Evolutionary conservation across 2,113 vertebrate genomes (phyloP).

Genomic region (Orcinus orca): DNA sequence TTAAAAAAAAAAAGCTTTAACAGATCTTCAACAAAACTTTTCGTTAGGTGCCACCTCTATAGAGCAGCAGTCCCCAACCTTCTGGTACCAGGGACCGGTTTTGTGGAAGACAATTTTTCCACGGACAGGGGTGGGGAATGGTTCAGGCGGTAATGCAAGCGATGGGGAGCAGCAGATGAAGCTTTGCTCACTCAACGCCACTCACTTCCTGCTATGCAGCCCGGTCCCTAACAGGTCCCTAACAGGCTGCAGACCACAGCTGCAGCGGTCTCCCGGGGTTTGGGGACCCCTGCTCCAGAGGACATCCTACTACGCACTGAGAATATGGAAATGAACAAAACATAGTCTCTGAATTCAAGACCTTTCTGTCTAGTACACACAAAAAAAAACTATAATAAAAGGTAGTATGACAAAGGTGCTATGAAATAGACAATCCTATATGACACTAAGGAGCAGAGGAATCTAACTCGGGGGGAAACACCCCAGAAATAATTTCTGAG

Average conservation of each 20-base stretch:
- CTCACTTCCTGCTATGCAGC: too few relatives aligned
- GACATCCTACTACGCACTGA: neutral
- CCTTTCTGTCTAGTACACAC: neutral
- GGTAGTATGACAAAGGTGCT: neutral
- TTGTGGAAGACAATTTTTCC: too few relatives aligned
- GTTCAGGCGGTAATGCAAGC: too few relatives aligned
- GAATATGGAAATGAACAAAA: conserved; percentile 26
- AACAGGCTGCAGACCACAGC: too few relatives aligned
- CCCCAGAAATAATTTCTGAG: neutral
- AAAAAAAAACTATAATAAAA: conserved; percentile 44
- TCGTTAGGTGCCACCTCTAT: neutral
- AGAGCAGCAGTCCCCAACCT: neutral
- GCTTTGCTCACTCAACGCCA: too few relatives aligned
- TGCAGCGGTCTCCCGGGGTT: too few relatives aligned
- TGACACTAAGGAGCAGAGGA: neutral
- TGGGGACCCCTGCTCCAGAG: neutral
- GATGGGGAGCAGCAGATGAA: too few relatives aligned
- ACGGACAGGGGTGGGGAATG: too few relatives aligned
- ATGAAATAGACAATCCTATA: neutral
- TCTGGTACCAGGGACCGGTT: too few relatives aligned
- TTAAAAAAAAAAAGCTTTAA: neutral
- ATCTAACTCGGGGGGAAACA: neutral
- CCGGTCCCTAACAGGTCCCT: too few relatives aligned
- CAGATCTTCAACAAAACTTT: conserved; percentile 15
- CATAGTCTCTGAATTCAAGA: neutral